phyloP scores from a whole-genome alignment of 1,140 invertebrate genomes.

The Pectinophora gossypiella region DNA sequence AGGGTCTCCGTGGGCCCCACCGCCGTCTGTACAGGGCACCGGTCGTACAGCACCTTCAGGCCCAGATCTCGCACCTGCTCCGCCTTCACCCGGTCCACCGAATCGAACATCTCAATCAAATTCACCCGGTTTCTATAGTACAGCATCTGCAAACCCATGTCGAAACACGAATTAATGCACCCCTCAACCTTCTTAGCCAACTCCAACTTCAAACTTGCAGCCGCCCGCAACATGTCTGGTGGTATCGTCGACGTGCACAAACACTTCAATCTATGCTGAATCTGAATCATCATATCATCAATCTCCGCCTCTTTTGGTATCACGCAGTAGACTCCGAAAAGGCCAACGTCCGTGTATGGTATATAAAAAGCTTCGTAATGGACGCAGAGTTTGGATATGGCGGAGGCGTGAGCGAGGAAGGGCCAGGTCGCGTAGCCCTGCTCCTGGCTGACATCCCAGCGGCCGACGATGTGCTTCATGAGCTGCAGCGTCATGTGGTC shows the following conservation, averaged over 20 bases:
- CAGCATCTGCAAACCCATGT: conserved; percentile 88
- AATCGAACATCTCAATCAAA: conserved; percentile 79
- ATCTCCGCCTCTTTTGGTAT: conserved; percentile 29
- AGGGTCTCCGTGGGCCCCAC: conserved; percentile 83
- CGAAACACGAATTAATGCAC: conserved; percentile 86
- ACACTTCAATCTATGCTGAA: conserved; percentile 60
- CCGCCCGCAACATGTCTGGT: conserved; percentile 48
- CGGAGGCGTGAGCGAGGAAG: conserved; percentile 42
- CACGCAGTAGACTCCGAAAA: conserved; percentile 70
- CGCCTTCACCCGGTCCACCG: conserved; percentile 77
- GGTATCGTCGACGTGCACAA: conserved; percentile 39
- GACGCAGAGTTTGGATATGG: conserved; percentile 39
- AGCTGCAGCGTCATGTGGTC: conserved; percentile 39
- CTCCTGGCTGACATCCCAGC: conserved; percentile 45
- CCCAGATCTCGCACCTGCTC: conserved; percentile 77
- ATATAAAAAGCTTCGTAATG: conserved; percentile 68
- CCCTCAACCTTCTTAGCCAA: conserved; percentile 84
- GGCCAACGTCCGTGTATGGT: conserved; percentile 51
- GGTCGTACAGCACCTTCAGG: conserved; percentile 82
- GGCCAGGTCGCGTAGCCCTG: conserved; percentile 41
- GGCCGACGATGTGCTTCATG: conserved; percentile 34
- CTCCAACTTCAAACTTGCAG: conserved; percentile 43
- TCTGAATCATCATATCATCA: conserved; percentile 46
- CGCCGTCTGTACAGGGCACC: conserved; percentile 82
- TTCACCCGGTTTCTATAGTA: conserved; percentile 82